phyloP scores from a whole-genome alignment of 2,797 vertebrate species.

The Oceanodroma leucorhoa region DNA sequence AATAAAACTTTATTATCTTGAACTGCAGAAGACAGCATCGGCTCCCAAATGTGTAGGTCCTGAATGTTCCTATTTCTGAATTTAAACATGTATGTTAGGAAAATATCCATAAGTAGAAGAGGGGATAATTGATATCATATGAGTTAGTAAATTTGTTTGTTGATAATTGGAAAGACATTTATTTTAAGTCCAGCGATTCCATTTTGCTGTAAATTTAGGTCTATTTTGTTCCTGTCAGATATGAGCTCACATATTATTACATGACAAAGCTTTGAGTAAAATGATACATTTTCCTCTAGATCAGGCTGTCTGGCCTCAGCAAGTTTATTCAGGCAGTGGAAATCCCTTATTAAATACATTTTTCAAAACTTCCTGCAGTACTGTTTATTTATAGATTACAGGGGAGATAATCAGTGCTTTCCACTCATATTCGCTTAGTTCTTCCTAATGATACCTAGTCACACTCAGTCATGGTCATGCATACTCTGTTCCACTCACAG shows the following conservation, averaged over 20 bases:
- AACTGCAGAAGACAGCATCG: fast-evolving
- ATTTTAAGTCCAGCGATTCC: not conserved
- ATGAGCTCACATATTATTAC: not conserved
- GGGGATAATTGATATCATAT: not conserved
- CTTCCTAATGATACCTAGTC: slow-evolving; percentile 68
- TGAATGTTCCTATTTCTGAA: not conserved
- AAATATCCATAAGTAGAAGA: not conserved
- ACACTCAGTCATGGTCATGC: slow-evolving; percentile 69
- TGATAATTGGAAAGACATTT: not conserved
- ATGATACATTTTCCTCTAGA: slow-evolving; percentile 62
- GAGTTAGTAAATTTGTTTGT: not conserved
- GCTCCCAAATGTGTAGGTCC: not conserved
- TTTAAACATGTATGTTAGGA: not conserved
- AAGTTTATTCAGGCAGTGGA: slow-evolving; percentile 70
- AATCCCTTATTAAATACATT: slow-evolving; percentile 76
- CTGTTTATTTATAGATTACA: slow-evolving; percentile 73
- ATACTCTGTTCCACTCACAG: slow-evolving; percentile 59
- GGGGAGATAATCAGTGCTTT: slow-evolving; percentile 67
- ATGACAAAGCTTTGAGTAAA: slow-evolving; percentile 51
- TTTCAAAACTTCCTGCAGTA: slow-evolving; percentile 70
- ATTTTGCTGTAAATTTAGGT: slow-evolving; percentile 27
- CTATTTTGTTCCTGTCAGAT: slow-evolving; percentile 33
- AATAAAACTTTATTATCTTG: not conserved
- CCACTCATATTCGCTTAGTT: slow-evolving; percentile 60
- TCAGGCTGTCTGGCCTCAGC: slow-evolving; percentile 59